Base-by-base conservation (phyloP, 2,113 vertebrate genomes). In the Ammodytes marinus region DNA sequence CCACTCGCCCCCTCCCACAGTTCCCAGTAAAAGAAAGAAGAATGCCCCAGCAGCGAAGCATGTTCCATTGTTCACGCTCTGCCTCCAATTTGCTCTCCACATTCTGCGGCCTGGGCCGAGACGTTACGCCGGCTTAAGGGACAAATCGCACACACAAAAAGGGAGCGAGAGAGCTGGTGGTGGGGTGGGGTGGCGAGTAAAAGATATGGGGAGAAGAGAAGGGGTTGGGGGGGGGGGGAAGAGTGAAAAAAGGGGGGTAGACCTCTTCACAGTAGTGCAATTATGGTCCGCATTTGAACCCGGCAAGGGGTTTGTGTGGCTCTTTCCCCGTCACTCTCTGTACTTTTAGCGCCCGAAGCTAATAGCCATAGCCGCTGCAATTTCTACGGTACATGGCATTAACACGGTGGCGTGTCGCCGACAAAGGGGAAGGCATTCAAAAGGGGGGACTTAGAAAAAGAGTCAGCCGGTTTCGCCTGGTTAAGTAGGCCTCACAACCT, bases 371-470 rank as follows among this genome's bases (percentile, higher is more conserved):
- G 98, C 97, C 96, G 95, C 95, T 94, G 97, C 97, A 97, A 99
- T 99, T 98, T 99, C 97, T 98, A 99, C 97, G 98, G 97, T 99
- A 99, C 98, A 99, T 97, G 98, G 99, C 98, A 98, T 99, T 99
- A 99, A 96, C 95, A 95, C 93, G 94, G 94, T 93, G 85, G 91
- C 88, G 86, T 92, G 93, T 95, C 92, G 66, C 89, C 88, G 91
- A 95, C 95, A 95, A 96, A 95, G 88, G 92, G 86, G 27, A 27
- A 80, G 81, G 89, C 93, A 86, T 92, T 95, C 86, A 95, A 94
- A 94, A 27, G 27, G 27, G 27, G 89, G 92, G 92, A 91, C 91
- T 89, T 93, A 90, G 91, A 94, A 93, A 27, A 94, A 89, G 93
- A 95, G 92, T 27, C 93, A 90, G 91, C 27, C 53, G 88, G 91